Percentiles rank a stretch among this genome's conserved stretches.
phyloP scores from a whole-genome alignment of 2,113 vertebrate genomes.

The Malaclemys terrapin region DNA sequence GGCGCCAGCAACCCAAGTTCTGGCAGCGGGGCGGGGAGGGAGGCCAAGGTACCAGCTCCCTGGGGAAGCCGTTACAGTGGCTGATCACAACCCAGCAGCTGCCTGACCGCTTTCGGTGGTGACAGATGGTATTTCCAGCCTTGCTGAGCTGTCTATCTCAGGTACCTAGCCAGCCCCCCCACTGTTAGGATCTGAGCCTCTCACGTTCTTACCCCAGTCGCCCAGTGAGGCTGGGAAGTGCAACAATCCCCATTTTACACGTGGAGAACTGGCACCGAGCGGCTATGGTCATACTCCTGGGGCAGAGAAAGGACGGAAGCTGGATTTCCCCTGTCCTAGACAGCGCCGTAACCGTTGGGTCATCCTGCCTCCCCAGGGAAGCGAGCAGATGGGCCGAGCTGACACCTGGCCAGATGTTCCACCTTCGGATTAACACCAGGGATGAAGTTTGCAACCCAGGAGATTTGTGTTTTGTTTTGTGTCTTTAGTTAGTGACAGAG shows the following conservation, averaged over 20 bases:
- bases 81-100: neutral
- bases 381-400: neutral
- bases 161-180: neutral
- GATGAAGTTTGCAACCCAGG: neutral
- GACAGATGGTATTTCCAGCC: neutral
- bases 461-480: neutral
- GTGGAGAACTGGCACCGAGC: too few species aligned
- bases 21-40: too few species aligned
- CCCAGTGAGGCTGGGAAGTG: neutral
- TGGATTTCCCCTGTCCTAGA: too few species aligned
- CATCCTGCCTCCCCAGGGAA: neutral
- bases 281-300: neutral
- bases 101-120: neutral
- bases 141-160: too few species aligned
- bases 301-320: neutral
- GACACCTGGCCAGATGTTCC: neutral
- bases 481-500: neutral
- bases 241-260: neutral
- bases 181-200: too few species aligned
- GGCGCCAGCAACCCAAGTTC: too few species aligned
- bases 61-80: neutral
- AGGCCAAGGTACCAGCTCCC: too few species aligned
- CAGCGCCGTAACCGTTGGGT: neutral
- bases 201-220: too few species aligned
- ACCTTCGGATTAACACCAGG: neutral